Evolutionary conservation across 2,113 vertebrate genomes (phyloP).

Genomic region (Stigmatopora argus): DNA sequence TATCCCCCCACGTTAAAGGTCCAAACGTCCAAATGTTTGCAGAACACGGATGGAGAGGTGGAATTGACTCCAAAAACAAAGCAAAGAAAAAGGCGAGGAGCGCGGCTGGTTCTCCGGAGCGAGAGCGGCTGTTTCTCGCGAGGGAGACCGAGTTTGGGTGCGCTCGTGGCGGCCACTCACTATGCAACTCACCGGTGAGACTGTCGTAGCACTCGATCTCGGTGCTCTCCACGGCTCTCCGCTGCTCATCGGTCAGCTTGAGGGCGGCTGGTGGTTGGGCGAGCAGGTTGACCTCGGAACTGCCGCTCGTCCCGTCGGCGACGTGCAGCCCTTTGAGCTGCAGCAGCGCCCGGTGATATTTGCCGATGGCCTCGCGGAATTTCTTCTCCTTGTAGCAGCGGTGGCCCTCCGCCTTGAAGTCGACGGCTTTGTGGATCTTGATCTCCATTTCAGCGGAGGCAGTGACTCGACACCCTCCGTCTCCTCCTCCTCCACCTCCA

Average conservation of each 20-base stretch:
- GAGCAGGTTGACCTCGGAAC: slow-evolving; percentile 71
- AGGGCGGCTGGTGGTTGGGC: slow-evolving; percentile 48
- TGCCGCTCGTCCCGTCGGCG: slow-evolving; percentile 66
- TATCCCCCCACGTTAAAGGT: too few relatives aligned
- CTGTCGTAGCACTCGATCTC: slow-evolving; percentile 92
- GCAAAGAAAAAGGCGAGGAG: background rate
- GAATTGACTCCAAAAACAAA: background rate
- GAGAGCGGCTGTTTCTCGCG: too few relatives aligned
- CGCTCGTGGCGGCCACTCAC: slow-evolving; percentile 48
- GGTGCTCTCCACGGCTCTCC: slow-evolving; percentile 80
- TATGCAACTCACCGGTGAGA: slow-evolving; percentile 78
- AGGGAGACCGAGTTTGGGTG: background rate
- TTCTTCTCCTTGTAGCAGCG: slow-evolving; percentile 90
- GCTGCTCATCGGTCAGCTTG: slow-evolving; percentile 82
- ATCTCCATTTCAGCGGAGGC: slow-evolving; percentile 72
- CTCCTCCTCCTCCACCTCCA: slow-evolving; percentile 48
- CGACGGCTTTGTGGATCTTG: slow-evolving; percentile 83
- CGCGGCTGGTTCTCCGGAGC: slow-evolving; percentile 13
- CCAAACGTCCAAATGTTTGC: too few relatives aligned
- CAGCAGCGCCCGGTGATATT: slow-evolving; percentile 87
- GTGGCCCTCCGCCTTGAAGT: slow-evolving; percentile 85
- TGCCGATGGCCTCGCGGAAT: slow-evolving; percentile 88
- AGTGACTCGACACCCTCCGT: slow-evolving; percentile 45
- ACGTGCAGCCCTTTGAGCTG: slow-evolving; percentile 84
- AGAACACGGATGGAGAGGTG: too few relatives aligned